These are phyloP conservation scores for Australoheros scitulus DNA, from an alignment of 2,113 vertebrate species.

Conservation along the genomic window DNA sequence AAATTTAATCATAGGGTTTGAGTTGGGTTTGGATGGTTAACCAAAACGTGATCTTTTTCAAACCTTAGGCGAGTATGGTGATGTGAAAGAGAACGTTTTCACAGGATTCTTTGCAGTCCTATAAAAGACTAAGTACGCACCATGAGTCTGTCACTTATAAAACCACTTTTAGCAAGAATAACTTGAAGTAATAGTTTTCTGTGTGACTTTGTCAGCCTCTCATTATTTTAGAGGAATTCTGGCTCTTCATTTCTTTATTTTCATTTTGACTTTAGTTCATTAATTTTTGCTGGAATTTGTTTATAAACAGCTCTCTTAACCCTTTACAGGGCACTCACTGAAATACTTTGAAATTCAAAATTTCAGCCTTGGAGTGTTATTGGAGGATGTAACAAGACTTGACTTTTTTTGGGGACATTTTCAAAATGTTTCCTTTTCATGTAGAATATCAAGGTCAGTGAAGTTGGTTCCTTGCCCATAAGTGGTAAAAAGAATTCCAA, in stretches of 20 bases:
- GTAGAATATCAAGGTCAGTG: too few species aligned
- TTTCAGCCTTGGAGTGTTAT: too few species aligned
- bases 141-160: neutral
- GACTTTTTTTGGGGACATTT: too few species aligned
- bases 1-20: neutral
- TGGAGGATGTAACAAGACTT: too few species aligned
- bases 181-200: neutral
- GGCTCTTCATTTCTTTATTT: neutral
- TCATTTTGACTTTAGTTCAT: too few species aligned
- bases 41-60: neutral
- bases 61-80: neutral
- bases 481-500: too few species aligned
- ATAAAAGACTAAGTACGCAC: neutral
- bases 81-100: neutral
- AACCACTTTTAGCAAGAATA: too few species aligned
- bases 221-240: neutral
- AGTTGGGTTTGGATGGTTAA: neutral
- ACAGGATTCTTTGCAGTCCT: neutral
- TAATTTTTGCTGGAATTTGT: neutral
- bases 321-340: too few species aligned
- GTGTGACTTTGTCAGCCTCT: neutral
- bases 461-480: too few species aligned
- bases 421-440: too few species aligned
- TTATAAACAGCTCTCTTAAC: neutral
- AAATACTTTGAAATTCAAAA: too few species aligned